phyloP scores from a whole-genome alignment of 1,140 invertebrate species.

The Eriosoma lanigerum region DNA sequence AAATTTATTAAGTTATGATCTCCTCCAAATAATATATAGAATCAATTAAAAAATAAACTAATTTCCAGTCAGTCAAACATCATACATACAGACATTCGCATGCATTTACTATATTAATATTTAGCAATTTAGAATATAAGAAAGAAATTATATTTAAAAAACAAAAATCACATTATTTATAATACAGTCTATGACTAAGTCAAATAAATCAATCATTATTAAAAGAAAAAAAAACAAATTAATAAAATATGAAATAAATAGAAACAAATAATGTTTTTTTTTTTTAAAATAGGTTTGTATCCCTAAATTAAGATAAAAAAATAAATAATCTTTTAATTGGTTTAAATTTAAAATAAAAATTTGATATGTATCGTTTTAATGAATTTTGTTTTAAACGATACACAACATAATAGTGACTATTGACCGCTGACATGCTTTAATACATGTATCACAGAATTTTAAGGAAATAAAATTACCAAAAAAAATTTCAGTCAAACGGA shows the following conservation, averaged over 20 bases:
- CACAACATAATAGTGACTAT: conserved; percentile 26
- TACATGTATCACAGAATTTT: conserved; percentile 41
- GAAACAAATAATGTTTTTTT: conserved; percentile 17
- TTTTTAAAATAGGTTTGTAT: not conserved
- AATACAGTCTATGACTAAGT: not conserved
- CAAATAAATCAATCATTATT: not conserved
- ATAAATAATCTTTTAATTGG: conserved; percentile 28
- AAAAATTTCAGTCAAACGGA: conserved; percentile 11
- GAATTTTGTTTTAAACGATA: conserved; percentile 12
- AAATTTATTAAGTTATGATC: too few relatives aligned
- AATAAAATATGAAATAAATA: conserved; percentile 30
- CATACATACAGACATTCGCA: too few relatives aligned
- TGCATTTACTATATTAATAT: too few relatives aligned
- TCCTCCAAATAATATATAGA: too few relatives aligned
- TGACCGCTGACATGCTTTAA: conserved; percentile 25
- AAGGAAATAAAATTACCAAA: conserved; percentile 35
- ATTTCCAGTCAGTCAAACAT: too few relatives aligned
- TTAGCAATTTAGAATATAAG: not conserved
- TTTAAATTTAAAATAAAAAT: conserved; percentile 27
- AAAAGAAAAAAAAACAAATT: not conserved
- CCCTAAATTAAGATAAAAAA: conserved; percentile 31
- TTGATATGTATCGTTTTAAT: conserved; percentile 31
- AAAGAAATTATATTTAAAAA: conserved; percentile 10
- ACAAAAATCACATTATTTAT: not conserved
- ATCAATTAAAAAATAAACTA: too few relatives aligned